Conservation (phyloP, 2,113 vertebrate genomes). For the Sylvia atricapilla region DNA sequence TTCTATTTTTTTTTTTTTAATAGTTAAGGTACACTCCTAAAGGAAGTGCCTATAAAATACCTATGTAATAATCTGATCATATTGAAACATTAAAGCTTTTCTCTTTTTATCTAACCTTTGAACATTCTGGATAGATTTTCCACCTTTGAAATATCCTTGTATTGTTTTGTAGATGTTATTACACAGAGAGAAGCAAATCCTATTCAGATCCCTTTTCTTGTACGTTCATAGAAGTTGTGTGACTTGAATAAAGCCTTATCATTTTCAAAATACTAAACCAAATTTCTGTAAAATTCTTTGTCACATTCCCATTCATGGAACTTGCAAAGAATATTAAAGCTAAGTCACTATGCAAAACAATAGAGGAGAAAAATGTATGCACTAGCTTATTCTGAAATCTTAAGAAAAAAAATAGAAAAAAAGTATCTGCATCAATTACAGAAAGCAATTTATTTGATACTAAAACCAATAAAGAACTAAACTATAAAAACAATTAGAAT, state of each 20-base stretch:
- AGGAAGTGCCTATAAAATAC: neutral
- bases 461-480: neutral
- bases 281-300: neutral
- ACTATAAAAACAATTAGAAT: neutral
- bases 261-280: neutral
- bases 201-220: neutral
- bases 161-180: neutral
- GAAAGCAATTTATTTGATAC: neutral
- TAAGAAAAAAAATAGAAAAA: neutral
- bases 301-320: neutral
- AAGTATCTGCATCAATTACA: neutral
- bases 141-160: neutral
- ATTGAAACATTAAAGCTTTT: neutral
- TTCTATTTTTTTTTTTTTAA: neutral
- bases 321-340: neutral
- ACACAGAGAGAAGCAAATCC: neutral
- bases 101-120: neutral
- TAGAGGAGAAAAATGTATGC: neutral
- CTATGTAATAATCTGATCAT: neutral
- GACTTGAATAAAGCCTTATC: neutral
- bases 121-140: neutral
- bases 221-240: neutral
- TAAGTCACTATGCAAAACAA: neutral
- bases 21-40: neutral
- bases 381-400: neutral